phyloP scores from a whole-genome alignment of 1,140 invertebrate species.

The Ceratosolen solmsi region DNA sequence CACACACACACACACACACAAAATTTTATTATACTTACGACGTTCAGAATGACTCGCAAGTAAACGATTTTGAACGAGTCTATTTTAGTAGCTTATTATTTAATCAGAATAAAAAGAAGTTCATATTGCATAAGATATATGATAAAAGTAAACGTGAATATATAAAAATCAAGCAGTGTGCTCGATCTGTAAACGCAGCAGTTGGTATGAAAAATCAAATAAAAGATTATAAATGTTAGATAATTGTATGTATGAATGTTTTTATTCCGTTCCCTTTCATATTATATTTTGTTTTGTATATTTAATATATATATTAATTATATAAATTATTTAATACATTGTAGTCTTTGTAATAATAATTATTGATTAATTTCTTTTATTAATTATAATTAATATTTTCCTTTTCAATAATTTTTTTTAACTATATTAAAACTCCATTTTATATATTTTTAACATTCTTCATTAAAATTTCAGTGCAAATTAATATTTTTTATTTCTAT shows the following conservation, averaged over 20 bases:
- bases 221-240: constrained; percentile 54
- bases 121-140: neutral
- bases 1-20: neutral
- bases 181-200: constrained; percentile 43
- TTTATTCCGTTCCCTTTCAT: constrained; percentile 1
- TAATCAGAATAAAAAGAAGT: constrained; percentile 5
- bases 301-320: too few relatives aligned
- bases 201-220: constrained; percentile 49
- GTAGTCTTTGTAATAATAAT: too few relatives aligned
- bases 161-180: constrained; percentile 27
- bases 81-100: constrained; percentile 38
- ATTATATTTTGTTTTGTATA: neutral
- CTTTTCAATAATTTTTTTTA: neutral
- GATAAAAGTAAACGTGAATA: neutral
- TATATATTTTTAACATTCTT: neutral
- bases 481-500: neutral
- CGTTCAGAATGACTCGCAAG: neutral
- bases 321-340: too few relatives aligned
- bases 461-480: neutral
- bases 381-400: too few relatives aligned
- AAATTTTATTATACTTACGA: neutral
- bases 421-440: neutral
- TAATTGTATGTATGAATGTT: constrained; percentile 29
- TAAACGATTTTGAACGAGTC: constrained; percentile 20
- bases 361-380: too few relatives aligned